Percentiles rank a stretch among this genome's conserved stretches.
Conservation (phyloP, 2,113 vertebrate species). For the Sebastes fasciatus region DNA sequence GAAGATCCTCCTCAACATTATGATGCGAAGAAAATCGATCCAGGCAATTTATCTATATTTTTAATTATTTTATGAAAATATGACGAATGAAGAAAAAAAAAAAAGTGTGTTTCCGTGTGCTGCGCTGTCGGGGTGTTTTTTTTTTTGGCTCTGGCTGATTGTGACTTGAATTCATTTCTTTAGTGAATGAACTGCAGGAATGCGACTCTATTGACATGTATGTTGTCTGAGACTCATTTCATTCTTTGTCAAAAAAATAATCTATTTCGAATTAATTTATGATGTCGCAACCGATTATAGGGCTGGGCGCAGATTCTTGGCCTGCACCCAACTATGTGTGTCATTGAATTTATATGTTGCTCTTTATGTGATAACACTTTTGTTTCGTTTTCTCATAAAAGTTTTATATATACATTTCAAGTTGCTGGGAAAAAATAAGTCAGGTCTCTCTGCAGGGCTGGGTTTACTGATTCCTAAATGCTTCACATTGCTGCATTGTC, state of each 20-base stretch:
- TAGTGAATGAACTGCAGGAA: constrained; percentile 85
- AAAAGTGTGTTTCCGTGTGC: constrained; percentile 83
- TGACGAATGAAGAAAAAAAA: constrained; percentile 91
- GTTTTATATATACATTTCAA: constrained; percentile 28
- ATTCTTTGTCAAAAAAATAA: constrained; percentile 54
- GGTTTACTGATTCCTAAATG: constrained; percentile 47
- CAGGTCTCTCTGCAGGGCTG: constrained; percentile 23
- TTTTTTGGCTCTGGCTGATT: constrained; percentile 82
- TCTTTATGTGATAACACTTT: constrained; percentile 60
- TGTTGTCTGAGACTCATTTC: constrained; percentile 62
- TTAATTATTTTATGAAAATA: constrained; percentile 98
- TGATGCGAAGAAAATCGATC: constrained; percentile 66
- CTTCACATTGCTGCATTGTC: constrained; percentile 54
- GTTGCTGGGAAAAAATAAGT: constrained; percentile 13
- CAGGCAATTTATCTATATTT: constrained; percentile 89
- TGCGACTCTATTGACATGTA: constrained; percentile 81
- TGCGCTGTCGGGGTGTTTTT: constrained; percentile 81
- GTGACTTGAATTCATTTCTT: constrained; percentile 92
- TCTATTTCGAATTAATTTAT: constrained; percentile 65
- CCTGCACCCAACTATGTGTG: constrained; percentile 76
- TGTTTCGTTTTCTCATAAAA: constrained; percentile 61
- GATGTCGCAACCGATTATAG: constrained; percentile 74
- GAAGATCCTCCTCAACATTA: constrained; percentile 77
- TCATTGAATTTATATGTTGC: constrained; percentile 72
- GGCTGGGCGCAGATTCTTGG: constrained; percentile 76